phyloP scores from a whole-genome alignment of 2,797 vertebrate genomes.

The Pristis pectinata region DNA sequence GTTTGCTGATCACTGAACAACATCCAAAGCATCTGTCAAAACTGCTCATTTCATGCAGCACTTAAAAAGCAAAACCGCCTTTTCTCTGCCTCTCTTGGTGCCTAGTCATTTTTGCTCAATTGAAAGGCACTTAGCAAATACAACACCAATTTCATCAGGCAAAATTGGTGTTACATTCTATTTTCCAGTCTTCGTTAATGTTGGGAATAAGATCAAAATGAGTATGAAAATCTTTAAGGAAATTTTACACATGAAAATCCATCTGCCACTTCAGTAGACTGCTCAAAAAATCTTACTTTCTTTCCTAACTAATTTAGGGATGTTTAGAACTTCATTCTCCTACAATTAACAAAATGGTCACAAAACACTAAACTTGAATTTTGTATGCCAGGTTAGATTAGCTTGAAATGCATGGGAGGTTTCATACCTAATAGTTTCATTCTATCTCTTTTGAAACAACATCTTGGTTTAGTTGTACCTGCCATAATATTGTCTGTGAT shows the following conservation, averaged over 20 bases:
- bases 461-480: neutral
- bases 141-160: neutral
- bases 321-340: neutral
- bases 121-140: neutral
- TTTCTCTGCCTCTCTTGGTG: neutral
- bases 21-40: neutral
- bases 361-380: neutral
- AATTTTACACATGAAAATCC: neutral
- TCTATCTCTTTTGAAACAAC: neutral
- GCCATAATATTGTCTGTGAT: neutral
- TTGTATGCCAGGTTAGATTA: neutral
- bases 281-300: neutral
- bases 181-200: neutral
- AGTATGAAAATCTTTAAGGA: neutral
- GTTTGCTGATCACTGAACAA: neutral
- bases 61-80: neutral
- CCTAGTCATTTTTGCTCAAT: neutral
- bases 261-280: neutral
- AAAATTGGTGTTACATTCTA: neutral
- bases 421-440: neutral
- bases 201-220: neutral
- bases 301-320: neutral
- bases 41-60: neutral
- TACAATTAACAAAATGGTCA: neutral
- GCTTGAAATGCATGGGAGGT: neutral